Percentiles rank a stretch among this genome's conserved stretches.
Conservation (phyloP, 2,113 vertebrate species). For the Paedocypris sp. region DNA sequence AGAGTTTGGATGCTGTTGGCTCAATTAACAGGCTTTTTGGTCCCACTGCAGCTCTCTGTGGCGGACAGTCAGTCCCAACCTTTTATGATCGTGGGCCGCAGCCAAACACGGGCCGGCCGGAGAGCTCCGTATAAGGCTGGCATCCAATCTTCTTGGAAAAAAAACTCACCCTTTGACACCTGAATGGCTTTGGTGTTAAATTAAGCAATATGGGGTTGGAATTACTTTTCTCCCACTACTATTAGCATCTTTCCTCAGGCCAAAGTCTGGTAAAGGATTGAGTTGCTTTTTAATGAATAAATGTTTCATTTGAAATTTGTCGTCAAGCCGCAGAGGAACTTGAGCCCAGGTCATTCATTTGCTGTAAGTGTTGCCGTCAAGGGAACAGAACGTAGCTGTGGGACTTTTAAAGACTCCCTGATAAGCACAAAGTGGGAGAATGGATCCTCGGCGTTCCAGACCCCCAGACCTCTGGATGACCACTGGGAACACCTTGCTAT, state of each 20-base stretch:
- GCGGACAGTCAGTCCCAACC: constrained; percentile 31
- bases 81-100: constrained; percentile 27
- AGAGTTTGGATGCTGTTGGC: constrained; percentile 31
- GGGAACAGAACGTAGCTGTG: constrained; percentile 6
- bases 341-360: constrained; percentile 37
- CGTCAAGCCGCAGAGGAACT: constrained; percentile 14
- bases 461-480: constrained; percentile 17
- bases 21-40: constrained; percentile 41
- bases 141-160: background rate
- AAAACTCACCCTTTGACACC: constrained; percentile 3
- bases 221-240: background rate
- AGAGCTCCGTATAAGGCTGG: background rate
- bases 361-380: constrained; percentile 7
- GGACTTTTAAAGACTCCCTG: constrained; percentile 25
- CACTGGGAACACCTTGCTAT: constrained; percentile 28
- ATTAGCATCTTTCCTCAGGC: background rate
- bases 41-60: constrained; percentile 30
- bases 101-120: constrained; percentile 19
- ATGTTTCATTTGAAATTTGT: constrained; percentile 19
- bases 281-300: constrained; percentile 30
- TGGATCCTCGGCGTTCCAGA: constrained; percentile 5
- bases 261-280: constrained; percentile 2
- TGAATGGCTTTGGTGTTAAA: background rate
- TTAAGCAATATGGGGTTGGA: background rate
- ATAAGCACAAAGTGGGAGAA: constrained; percentile 32